Base-by-base conservation (phyloP, 2,113 vertebrate species). In the Chloroceryle aenea region DNA sequence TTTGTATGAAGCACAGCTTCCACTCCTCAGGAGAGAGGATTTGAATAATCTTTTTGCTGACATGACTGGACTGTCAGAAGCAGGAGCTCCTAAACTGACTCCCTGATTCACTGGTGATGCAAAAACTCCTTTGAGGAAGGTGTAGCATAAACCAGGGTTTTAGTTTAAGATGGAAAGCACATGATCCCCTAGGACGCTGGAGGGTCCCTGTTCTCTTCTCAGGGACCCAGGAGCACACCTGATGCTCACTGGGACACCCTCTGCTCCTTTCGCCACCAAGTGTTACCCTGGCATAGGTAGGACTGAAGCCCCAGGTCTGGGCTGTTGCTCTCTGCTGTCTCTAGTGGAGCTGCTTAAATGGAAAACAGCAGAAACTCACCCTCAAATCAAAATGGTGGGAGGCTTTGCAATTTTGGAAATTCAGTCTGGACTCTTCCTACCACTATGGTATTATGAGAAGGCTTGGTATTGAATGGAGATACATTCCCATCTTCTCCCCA, bases 21-120 rank as follows among this genome's bases (percentile, higher is more conserved):
- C 56, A 67, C n/a, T 94, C 12, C 34, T 77, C 62, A 71, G 45
- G 21, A 89, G 36, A 81, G 71, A 89, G 85, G 85, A 82, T 85
- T 74, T 85, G 42, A 73, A 80, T 87, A 86, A 83, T 88, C 75
- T 91, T 74, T 73, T 85, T 74, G 29, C 63, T 93, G 85, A 32
- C 42, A 66, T 1, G 2, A 25, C 48, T 25, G 48, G 23, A 50
- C 48, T 69, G 30, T 45, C 25, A 69, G 79, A 90, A 69, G 7
- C 71, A 82, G 43, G 36, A 72, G 30, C 59, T 82, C 61, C 34
- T 43, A 80, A 42, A 78, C 23, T n/a, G 11, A 1, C 53, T 82
- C 58, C 14, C 55, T 53, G 30, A 45, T 48, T n/a, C 25, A 43
- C 5, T 47, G 12, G 9, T 19, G 43, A 26, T 36, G 32, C 26